Evolutionary conservation across 2,113 vertebrate species (phyloP).

Genomic region (Tapirus terrestris): DNA sequence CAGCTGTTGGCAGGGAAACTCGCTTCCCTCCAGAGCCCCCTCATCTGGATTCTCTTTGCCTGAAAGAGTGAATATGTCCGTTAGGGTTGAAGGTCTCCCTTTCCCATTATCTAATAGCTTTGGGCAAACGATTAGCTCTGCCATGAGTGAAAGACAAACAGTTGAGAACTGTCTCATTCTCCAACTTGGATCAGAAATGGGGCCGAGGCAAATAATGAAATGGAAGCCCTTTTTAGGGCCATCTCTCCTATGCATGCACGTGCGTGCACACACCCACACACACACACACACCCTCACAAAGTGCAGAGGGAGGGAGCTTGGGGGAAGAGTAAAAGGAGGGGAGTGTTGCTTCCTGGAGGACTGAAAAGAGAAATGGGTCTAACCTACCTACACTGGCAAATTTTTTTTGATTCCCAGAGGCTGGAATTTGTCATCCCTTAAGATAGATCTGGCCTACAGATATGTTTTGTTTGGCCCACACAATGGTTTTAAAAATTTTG

Average conservation of each 20-base stretch:
- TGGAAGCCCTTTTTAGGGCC: no score
- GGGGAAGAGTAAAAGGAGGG: not conserved
- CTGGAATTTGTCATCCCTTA: not conserved
- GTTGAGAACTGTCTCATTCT: not conserved
- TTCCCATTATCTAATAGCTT: not conserved
- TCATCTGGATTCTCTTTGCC: not conserved
- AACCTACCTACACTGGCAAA: not conserved
- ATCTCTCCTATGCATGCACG: not conserved
- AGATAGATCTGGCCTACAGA: not conserved
- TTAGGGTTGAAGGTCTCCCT: not conserved
- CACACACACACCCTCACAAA: not conserved
- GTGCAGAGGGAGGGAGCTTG: rapidly evolving
- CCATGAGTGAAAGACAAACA: not conserved
- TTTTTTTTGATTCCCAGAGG: not conserved
- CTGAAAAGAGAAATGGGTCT: not conserved
- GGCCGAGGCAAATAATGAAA: not conserved
- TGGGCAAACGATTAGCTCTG: not conserved
- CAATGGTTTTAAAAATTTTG: not conserved
- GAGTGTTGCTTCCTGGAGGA: not conserved
- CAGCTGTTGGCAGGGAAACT: not conserved
- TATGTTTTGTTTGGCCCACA: conserved; percentile 53
- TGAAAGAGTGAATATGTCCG: not conserved
- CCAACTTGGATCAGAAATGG: not conserved
- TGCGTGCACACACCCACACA: no score
- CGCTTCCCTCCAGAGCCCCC: not conserved